Conservation (phyloP, 2,113 vertebrate species). For the Varanus komodoensis region DNA sequence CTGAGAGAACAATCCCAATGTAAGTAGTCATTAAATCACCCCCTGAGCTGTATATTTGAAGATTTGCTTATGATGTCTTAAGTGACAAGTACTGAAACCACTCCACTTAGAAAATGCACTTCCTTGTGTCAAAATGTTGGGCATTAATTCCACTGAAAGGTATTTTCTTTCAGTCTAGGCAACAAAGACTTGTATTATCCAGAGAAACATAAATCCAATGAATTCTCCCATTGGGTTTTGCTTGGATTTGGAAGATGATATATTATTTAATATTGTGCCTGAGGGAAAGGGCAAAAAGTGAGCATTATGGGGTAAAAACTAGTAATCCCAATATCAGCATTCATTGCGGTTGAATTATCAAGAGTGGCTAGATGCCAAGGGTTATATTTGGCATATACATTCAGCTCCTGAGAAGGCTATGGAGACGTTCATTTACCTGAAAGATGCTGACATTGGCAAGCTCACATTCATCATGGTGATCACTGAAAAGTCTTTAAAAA, state of each 20-base stretch:
- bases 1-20: conserved; percentile 58
- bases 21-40: conserved; percentile 54
- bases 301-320: conserved; percentile 9
- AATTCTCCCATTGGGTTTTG: not conserved
- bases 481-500: not conserved
- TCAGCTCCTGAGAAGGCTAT: not conserved
- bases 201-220: not conserved
- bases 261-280: not conserved
- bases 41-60: conserved; percentile 19
- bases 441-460: not conserved
- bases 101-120: conserved; percentile 24
- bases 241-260: conserved; percentile 31
- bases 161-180: conserved; percentile 24
- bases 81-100: conserved; percentile 27
- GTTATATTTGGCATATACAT: not conserved
- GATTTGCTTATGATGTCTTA: conserved; percentile 60
- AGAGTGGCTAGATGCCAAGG: not conserved
- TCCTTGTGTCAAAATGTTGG: conserved; percentile 46
- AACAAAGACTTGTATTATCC: conserved; percentile 15
- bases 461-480: not conserved
- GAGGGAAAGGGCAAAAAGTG: not conserved
- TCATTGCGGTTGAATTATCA: not conserved
- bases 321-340: not conserved
- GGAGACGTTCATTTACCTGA: conserved; percentile 7
- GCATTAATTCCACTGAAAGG: conserved; percentile 34